Percentiles rank a stretch among this genome's conserved stretches.
Conservation (phyloP, 2,888 invertebrate genomes). For the Odiellus spinosus region DNA sequence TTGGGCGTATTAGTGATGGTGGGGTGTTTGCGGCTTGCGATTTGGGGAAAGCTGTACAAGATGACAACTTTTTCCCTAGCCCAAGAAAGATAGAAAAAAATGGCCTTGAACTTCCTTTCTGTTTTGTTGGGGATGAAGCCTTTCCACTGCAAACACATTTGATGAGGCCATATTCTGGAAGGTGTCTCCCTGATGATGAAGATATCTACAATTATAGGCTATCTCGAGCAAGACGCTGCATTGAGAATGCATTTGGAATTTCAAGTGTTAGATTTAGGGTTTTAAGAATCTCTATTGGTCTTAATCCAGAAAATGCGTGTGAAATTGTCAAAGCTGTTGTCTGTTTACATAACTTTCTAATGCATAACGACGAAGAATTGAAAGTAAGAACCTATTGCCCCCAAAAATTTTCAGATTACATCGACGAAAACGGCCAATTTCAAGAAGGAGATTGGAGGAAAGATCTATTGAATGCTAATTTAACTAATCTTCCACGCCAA, state of each 20-base stretch:
- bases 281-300: background rate
- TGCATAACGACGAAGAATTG: no score
- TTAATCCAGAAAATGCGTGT: background rate
- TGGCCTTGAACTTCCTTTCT: background rate
- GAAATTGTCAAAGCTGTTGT: no score
- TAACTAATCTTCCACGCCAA: no score
- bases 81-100: background rate
- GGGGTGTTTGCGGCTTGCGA: conserved; percentile 9
- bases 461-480: no score
- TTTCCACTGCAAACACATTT: conserved; percentile 2
- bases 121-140: conserved; percentile 8
- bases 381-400: no score
- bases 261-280: background rate
- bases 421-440: no score
- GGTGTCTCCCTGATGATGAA: background rate
- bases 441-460: no score
- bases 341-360: no score
- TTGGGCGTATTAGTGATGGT: conserved; percentile 19
- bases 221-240: conserved; percentile 1
- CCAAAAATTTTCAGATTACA: no score
- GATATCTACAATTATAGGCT: conserved; percentile 3
- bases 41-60: background rate
- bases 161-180: conserved; percentile 2
- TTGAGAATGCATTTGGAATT: conserved; percentile 7
- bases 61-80: background rate